phyloP scores from a whole-genome alignment of 2,113 vertebrate genomes.

The Microcebus ravelobensis region DNA sequence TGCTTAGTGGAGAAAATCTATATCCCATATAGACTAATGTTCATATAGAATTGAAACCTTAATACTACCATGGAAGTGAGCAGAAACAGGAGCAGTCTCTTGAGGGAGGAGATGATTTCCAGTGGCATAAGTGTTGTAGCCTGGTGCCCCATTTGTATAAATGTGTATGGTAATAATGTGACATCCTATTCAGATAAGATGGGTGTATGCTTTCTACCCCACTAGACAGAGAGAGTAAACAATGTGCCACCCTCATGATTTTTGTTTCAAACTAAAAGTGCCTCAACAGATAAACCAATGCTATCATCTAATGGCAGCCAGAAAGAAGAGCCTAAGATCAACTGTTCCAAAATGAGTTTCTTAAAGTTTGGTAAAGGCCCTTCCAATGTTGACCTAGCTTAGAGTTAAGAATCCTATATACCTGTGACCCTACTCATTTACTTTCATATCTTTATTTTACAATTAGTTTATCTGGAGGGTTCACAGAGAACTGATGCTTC shows the following conservation, averaged over 20 bases:
- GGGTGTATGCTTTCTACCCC: neutral
- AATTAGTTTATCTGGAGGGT: neutral
- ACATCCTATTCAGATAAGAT: neutral
- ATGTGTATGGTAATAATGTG: neutral
- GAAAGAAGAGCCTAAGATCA: slow-evolving; percentile 14
- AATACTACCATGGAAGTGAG: neutral
- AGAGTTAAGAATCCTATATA: neutral
- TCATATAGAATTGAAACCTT: neutral
- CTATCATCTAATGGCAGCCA: slow-evolving; percentile 44
- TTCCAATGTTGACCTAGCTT: neutral
- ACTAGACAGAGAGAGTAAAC: neutral
- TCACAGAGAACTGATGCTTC: slow-evolving; percentile 9
- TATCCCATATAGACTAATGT: neutral
- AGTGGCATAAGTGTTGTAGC: neutral
- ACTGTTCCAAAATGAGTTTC: slow-evolving; percentile 11
- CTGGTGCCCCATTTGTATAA: neutral
- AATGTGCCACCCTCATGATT: slow-evolving; percentile 19
- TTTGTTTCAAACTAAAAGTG: slow-evolving; percentile 47
- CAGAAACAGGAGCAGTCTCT: neutral
- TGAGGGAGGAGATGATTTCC: neutral
- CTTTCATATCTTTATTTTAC: neutral
- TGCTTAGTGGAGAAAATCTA: neutral
- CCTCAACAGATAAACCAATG: neutral
- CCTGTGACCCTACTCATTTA: neutral
- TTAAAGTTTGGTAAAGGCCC: neutral